phyloP scores from a whole-genome alignment of 30 jellyfish, hydroid and myxozoan genomes.

The Mastigias papua region DNA sequence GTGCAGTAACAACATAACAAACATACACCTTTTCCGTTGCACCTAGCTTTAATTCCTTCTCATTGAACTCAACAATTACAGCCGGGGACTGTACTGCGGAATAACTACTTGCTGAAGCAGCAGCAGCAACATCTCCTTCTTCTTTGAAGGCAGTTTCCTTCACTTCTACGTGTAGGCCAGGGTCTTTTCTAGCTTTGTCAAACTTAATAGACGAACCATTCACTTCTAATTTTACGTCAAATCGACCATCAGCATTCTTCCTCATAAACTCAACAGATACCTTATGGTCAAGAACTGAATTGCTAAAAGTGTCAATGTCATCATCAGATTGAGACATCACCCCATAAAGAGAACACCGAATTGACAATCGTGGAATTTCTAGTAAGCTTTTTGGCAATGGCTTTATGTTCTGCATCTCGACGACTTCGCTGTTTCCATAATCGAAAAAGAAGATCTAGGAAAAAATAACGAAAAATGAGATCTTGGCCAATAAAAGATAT shows the following conservation, averaged over 20 bases:
- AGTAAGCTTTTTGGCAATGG: conserved; percentile 20
- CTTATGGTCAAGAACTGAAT: conserved; percentile 15
- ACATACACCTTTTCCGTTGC: conserved; percentile 39
- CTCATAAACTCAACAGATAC: conserved; percentile 27
- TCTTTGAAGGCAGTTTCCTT: neutral
- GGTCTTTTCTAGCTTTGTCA: conserved; percentile 11
- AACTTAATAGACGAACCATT: conserved; percentile 17
- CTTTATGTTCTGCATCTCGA: conserved; percentile 6
- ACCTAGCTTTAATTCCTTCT: conserved; percentile 1
- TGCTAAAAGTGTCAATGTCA: conserved; percentile 52
- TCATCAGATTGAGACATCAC: conserved; percentile 6
- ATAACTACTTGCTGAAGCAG: neutral
- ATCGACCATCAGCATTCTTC: conserved; percentile 4
- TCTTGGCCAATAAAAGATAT: too few species aligned
- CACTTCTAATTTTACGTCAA: neutral
- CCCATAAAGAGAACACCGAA: conserved; percentile 51
- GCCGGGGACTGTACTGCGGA: conserved; percentile 40
- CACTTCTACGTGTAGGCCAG: conserved; percentile 29
- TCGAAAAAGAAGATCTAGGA: conserved; percentile 40
- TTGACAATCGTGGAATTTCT: conserved; percentile 37
- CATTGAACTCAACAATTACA: conserved; percentile 59
- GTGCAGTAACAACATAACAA: conserved; percentile 42
- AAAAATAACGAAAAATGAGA: neutral
- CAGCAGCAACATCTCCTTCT: neutral
- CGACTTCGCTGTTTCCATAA: conserved; percentile 65